Percentiles rank a stretch among this genome's conserved stretches.
Conservation (phyloP, 2,113 vertebrate species). For the Pogona vitticeps region DNA sequence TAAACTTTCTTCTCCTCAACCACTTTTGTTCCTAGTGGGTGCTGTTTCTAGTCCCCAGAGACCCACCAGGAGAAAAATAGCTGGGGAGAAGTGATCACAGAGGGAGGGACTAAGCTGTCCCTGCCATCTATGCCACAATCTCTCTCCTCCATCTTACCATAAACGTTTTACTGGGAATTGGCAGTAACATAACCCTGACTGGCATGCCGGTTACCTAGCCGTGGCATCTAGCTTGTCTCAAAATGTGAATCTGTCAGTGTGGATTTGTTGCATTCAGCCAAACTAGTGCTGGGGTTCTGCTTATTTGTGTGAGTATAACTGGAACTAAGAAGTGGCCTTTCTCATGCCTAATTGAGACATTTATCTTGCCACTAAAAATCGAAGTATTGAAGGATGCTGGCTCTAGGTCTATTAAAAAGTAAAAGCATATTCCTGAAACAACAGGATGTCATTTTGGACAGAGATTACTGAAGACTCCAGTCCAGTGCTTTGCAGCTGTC, state of each 20-base stretch:
- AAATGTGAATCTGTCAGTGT: background rate
- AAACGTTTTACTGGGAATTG: background rate
- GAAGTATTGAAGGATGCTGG: background rate
- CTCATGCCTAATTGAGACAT: background rate
- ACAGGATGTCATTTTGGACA: background rate
- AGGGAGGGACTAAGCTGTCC: background rate
- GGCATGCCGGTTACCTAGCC: too few species aligned
- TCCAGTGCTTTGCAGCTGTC: background rate
- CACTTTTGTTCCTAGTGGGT: background rate
- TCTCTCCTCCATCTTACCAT: background rate
- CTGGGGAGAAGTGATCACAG: background rate
- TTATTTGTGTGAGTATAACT: background rate
- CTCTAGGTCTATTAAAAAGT: background rate
- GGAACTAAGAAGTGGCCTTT: background rate
- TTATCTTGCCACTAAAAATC: background rate
- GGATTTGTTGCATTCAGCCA: too few species aligned
- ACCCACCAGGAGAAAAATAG: background rate
- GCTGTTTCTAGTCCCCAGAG: background rate
- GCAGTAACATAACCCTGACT: background rate
- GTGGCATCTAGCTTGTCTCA: background rate
- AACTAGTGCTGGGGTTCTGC: too few species aligned
- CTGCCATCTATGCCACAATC: background rate
- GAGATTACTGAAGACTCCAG: background rate
- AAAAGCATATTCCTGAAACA: background rate
- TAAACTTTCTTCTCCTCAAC: background rate